Percentiles rank a stretch among this genome's conserved stretches.
phyloP scores from a whole-genome alignment of 2,113 vertebrate species.

The Spea bombifrons region DNA sequence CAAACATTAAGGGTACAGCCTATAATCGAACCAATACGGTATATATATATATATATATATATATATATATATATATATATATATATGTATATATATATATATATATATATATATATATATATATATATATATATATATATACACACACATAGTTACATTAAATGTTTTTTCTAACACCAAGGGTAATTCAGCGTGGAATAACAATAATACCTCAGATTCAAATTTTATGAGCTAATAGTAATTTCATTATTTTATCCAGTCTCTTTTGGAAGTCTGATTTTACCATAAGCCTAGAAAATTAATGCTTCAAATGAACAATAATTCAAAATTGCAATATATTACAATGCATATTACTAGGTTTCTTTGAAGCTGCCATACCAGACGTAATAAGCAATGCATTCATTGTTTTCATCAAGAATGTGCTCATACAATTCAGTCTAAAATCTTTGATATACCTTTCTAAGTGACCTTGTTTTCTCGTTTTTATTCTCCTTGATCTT shows the following conservation, averaged over 20 bases:
- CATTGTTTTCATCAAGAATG: constrained; percentile 21
- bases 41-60: too few relatives aligned
- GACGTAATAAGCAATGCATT: not conserved
- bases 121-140: too few relatives aligned
- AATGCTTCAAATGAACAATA: not conserved
- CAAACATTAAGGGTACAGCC: too few relatives aligned
- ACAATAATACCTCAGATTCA: not conserved
- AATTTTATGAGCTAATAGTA: not conserved
- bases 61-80: too few relatives aligned
- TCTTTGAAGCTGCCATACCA: not conserved
- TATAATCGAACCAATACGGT: too few relatives aligned
- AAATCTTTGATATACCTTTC: constrained; percentile 49
- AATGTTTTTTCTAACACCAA: not conserved
- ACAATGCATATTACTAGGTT: not conserved
- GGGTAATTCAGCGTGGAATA: not conserved
- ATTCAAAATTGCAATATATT: not conserved
- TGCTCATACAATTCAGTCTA: constrained; percentile 25
- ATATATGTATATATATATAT: too few relatives aligned
- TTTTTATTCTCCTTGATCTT: constrained; percentile 57
- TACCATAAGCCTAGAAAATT: not conserved
- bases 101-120: too few relatives aligned
- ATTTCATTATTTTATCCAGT: not conserved
- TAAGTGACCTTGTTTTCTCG: constrained; percentile 61
- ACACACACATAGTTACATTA: too few relatives aligned
- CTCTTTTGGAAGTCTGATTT: not conserved